These are phyloP conservation scores for Nomada ferruginata DNA, from an alignment of 2,888 invertebrate species.

Conservation along the genomic window DNA sequence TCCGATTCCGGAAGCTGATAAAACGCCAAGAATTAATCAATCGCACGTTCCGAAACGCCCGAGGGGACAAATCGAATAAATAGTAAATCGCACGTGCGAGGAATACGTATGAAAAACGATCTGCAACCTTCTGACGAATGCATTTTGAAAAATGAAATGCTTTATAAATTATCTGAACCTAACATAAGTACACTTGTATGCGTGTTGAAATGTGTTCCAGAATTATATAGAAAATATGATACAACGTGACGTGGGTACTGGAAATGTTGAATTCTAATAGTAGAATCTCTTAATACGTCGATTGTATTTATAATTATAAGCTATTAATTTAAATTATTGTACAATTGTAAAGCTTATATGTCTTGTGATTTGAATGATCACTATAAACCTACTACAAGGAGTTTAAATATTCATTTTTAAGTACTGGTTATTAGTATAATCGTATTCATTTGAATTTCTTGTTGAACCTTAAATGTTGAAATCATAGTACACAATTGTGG, in stretches of 20 bases:
- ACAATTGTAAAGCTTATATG: background rate
- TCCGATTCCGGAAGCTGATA: background rate
- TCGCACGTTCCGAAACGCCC: background rate
- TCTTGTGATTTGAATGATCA: background rate
- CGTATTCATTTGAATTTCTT: background rate
- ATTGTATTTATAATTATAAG: background rate
- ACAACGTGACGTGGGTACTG: background rate
- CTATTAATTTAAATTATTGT: background rate
- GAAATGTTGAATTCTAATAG: background rate
- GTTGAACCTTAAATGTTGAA: background rate
- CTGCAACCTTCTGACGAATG: too few relatives aligned
- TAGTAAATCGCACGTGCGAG: background rate
- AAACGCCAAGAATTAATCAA: conserved; percentile 9
- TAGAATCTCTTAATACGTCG: too few relatives aligned
- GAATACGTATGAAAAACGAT: background rate
- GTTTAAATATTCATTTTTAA: too few relatives aligned
- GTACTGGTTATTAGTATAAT: too few relatives aligned
- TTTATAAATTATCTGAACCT: background rate
- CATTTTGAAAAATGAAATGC: background rate
- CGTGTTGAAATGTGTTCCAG: too few relatives aligned
- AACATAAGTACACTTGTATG: background rate
- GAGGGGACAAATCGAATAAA: background rate
- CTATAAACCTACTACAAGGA: too few relatives aligned
- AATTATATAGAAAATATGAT: background rate
- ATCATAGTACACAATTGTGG: background rate